Evolutionary conservation across 2,888 invertebrate genomes (phyloP).

Genomic region (Archips crataeganus): DNA sequence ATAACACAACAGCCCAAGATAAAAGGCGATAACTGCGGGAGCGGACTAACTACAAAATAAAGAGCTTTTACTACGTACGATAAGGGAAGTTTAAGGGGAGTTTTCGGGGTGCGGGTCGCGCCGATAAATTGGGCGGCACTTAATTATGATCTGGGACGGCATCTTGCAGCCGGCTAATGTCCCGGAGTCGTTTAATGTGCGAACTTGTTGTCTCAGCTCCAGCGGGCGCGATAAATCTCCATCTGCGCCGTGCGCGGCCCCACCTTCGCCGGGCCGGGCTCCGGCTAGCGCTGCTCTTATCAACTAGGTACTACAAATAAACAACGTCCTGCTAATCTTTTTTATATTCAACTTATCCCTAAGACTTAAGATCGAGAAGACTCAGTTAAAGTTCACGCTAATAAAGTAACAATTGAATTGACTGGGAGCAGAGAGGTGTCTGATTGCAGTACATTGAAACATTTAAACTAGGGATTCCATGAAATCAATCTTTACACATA

Average conservation of each 20-base stretch:
- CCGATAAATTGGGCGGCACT: conserved; percentile 86
- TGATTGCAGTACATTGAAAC: neutral
- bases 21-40: conserved; percentile 76
- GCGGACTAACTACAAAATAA: conserved; percentile 83
- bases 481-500: no score
- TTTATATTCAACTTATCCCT: neutral
- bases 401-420: neutral
- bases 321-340: conserved; percentile 8
- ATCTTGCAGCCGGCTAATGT: conserved; percentile 85
- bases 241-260: conserved; percentile 69
- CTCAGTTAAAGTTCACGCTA: neutral
- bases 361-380: neutral
- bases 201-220: conserved; percentile 83
- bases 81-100: conserved; percentile 84
- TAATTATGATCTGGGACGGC: conserved; percentile 86
- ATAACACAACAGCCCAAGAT: conserved; percentile 61
- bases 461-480: neutral
- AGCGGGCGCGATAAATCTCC: conserved; percentile 84
- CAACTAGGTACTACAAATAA: conserved; percentile 3
- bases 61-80: conserved; percentile 82
- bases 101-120: conserved; percentile 80
- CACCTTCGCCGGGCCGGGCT: conserved; percentile 46
- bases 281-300: neutral
- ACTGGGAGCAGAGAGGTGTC: neutral
- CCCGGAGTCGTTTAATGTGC: conserved; percentile 85